These are phyloP conservation scores for Aptenodytes patagonicus DNA, from an alignment of 2,113 vertebrate species.

Conservation along the genomic window DNA sequence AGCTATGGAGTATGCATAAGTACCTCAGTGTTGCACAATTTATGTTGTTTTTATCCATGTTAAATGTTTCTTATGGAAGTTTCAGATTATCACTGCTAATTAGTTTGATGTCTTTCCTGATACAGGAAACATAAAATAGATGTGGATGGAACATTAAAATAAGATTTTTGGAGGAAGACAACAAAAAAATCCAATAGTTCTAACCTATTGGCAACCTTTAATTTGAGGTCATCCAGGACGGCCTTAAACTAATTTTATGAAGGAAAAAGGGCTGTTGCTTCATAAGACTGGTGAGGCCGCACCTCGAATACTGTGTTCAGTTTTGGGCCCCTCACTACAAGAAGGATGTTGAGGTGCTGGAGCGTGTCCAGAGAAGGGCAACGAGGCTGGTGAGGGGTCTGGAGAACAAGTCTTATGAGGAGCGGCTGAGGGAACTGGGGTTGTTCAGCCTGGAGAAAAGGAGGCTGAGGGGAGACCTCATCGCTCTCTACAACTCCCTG, in stretches of 20 bases:
- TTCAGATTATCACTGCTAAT: background rate
- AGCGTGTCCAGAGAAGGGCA: too few relatives aligned
- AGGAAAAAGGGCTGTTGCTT: background rate
- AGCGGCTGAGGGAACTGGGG: too few relatives aligned
- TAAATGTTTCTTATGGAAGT: background rate
- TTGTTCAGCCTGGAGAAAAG: too few relatives aligned
- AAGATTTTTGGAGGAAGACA: background rate
- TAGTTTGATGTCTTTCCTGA: background rate
- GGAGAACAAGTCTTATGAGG: too few relatives aligned
- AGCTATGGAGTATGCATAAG: background rate
- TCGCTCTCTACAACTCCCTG: too few relatives aligned
- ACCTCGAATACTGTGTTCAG: too few relatives aligned
- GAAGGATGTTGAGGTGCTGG: too few relatives aligned
- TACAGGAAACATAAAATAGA: background rate
- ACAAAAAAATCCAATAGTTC: background rate
- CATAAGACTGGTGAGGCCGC: background rate
- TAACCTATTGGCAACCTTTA: background rate
- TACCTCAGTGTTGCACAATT: background rate
- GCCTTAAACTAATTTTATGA: background rate
- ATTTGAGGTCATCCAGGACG: background rate
- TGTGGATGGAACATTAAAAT: background rate
- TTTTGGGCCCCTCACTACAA: too few relatives aligned
- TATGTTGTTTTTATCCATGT: background rate
- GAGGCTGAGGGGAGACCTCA: too few relatives aligned
- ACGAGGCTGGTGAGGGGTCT: too few relatives aligned